phyloP scores from a whole-genome alignment of 1,140 invertebrate species.

The Pectinophora gossypiella region DNA sequence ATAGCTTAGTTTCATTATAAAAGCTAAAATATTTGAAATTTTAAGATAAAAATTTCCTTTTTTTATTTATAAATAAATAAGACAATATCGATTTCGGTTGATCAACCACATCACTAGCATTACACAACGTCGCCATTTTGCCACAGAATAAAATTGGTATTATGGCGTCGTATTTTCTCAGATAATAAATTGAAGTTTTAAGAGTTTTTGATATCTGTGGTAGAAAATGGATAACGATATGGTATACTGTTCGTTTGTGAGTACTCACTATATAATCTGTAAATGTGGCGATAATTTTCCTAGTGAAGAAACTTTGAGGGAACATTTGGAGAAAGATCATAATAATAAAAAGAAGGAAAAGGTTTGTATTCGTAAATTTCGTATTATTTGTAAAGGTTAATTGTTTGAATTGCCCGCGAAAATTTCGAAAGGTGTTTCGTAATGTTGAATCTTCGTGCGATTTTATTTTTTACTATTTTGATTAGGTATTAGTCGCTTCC shows the following conservation, averaged over 20 bases:
- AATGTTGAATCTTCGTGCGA: too few species aligned
- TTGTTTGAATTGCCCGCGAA: too few species aligned
- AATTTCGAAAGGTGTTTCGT: too few species aligned
- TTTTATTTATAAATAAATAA: not conserved
- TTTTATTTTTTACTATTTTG: too few species aligned
- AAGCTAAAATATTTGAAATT: not conserved
- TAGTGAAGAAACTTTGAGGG: conserved; percentile 41
- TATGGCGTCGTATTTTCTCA: not conserved
- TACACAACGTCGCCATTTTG: not conserved
- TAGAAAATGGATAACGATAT: conserved; percentile 28
- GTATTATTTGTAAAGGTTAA: too few species aligned
- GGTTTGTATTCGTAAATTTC: too few species aligned
- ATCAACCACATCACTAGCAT: not conserved
- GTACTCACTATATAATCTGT: conserved; percentile 64
- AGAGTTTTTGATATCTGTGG: conserved; percentile 26
- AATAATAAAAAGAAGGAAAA: too few species aligned
- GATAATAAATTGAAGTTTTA: not conserved
- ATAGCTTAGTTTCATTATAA: not conserved
- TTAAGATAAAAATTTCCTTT: not conserved
- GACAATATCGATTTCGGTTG: not conserved
- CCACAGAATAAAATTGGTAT: too few species aligned
- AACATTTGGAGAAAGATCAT: conserved; percentile 48
- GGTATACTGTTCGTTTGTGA: conserved; percentile 62
- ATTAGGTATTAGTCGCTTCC: too few species aligned
- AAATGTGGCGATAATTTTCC: conserved; percentile 61